Evolutionary conservation across 1,140 invertebrate species (phyloP).

Genomic region (Mamestra configurata): DNA sequence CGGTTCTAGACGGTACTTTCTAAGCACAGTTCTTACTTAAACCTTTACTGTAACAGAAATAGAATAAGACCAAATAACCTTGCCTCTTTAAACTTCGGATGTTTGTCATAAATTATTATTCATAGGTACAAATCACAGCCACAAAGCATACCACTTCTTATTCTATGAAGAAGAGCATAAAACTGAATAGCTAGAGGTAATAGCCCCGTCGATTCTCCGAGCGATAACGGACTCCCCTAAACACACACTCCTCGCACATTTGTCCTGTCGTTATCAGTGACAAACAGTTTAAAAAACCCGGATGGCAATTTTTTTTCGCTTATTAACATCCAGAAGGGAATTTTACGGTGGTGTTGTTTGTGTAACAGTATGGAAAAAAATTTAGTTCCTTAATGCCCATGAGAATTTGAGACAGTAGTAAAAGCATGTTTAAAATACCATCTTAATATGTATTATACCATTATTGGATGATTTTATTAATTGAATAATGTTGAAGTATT

Average conservation of each 20-base stretch:
- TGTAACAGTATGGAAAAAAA: not conserved
- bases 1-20: not conserved
- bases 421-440: too few species aligned
- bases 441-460: too few species aligned
- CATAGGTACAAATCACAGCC: not conserved
- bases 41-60: too few species aligned
- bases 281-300: slow-evolving; percentile 53
- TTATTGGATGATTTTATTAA: too few species aligned
- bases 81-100: too few species aligned
- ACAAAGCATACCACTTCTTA: slow-evolving; percentile 20
- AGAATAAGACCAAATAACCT: too few species aligned
- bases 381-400: not conserved
- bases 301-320: slow-evolving; percentile 30
- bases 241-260: slow-evolving; percentile 60
- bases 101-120: too few species aligned
- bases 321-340: not conserved
- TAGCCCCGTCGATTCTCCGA: slow-evolving; percentile 56
- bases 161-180: slow-evolving; percentile 37
- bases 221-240: slow-evolving; percentile 63
- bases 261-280: slow-evolving; percentile 62
- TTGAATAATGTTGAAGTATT: too few species aligned
- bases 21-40: too few species aligned
- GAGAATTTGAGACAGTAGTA: not conserved
- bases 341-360: not conserved
- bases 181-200: slow-evolving; percentile 50